phyloP scores from a whole-genome alignment of 2,797 vertebrate species.

The Alauda arvensis region DNA sequence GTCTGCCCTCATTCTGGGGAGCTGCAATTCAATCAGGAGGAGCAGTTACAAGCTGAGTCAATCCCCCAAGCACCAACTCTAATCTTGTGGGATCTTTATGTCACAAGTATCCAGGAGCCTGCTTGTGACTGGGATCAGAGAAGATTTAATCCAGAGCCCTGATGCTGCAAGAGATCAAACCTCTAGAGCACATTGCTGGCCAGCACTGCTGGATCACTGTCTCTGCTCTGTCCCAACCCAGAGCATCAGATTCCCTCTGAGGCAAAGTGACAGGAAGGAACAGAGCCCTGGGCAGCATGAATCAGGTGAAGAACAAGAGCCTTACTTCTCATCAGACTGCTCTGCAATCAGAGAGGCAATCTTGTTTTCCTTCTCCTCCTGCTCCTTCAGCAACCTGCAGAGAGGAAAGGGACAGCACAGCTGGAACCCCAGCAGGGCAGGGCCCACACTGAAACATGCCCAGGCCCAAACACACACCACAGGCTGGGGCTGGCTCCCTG shows the following conservation, averaged over 20 bases:
- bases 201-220: not conserved
- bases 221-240: not conserved
- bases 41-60: not conserved
- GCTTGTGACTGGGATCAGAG: not conserved
- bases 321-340: conserved; percentile 67
- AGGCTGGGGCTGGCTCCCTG: accelerated
- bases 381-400: conserved; percentile 57
- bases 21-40: not conserved
- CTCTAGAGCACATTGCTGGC: accelerated
- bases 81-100: not conserved
- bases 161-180: not conserved
- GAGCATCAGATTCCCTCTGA: not conserved
- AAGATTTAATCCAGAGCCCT: not conserved
- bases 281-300: not conserved
- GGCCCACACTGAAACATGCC: not conserved
- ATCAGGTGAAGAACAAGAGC: accelerated
- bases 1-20: not conserved
- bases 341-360: conserved; percentile 62
- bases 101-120: not conserved
- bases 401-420: not conserved
- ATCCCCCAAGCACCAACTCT: not conserved
- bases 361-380: conserved; percentile 65
- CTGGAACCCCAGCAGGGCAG: accelerated
- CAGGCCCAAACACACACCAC: accelerated
- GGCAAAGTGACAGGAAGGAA: not conserved